Evolutionary conservation across 2,113 vertebrate genomes (phyloP).

Genomic region (Recurvirostra avosetta): DNA sequence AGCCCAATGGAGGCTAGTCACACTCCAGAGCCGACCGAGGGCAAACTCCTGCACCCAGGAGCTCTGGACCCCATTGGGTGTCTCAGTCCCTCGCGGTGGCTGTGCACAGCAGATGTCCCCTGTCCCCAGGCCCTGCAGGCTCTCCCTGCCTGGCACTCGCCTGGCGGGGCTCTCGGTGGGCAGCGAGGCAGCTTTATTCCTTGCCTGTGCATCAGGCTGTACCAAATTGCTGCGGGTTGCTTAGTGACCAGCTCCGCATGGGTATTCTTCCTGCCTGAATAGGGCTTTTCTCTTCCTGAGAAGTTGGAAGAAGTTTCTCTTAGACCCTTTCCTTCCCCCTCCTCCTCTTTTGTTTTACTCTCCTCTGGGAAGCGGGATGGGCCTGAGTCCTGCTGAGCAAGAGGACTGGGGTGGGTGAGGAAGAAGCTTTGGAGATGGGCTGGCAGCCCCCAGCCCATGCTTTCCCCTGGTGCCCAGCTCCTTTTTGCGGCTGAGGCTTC

Average conservation of each 20-base stretch:
- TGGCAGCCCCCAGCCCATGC: background rate
- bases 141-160: background rate
- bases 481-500: background rate
- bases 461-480: background rate
- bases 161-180: background rate
- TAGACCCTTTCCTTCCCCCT: conserved; percentile 20
- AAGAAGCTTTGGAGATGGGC: background rate
- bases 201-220: background rate
- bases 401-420: background rate
- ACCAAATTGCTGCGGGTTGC: conserved; percentile 52
- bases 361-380: background rate
- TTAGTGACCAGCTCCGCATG: conserved; percentile 49
- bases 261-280: conserved; percentile 64
- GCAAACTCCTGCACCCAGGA: background rate
- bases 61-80: background rate
- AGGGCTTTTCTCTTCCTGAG: conserved; percentile 31
- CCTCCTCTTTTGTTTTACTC: conserved; percentile 14
- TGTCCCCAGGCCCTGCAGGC: background rate
- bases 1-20: background rate
- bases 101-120: background rate
- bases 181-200: background rate
- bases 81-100: background rate
- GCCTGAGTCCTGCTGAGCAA: background rate
- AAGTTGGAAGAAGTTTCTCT: conserved; percentile 55
- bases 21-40: background rate